Conservation (phyloP, 1,140 invertebrate genomes). For the Ceratina calcarata region DNA sequence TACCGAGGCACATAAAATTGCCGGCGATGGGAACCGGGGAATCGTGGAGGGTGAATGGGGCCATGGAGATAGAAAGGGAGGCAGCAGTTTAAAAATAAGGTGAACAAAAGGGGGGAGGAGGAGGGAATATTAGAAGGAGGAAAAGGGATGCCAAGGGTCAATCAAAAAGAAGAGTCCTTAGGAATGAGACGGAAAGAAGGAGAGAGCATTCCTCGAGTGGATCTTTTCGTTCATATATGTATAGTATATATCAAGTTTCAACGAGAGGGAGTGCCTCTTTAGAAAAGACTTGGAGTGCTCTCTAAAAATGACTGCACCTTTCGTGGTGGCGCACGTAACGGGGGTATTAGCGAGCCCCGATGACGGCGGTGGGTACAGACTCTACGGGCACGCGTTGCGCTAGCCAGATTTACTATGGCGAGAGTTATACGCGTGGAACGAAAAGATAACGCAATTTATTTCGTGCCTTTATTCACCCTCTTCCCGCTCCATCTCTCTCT, state of each 20-base stretch:
- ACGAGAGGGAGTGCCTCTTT: constrained; percentile 54
- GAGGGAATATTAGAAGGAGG: no score
- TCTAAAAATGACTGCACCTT: constrained; percentile 61
- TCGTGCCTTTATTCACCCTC: constrained; percentile 72
- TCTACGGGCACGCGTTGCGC: constrained; percentile 40
- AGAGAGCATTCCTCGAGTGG: constrained; percentile 18
- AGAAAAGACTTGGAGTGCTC: constrained; percentile 56
- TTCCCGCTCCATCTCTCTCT: constrained; percentile 30
- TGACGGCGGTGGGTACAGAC: constrained; percentile 13
- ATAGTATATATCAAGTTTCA: constrained; percentile 41
- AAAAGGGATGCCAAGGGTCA: constrained; percentile 36
- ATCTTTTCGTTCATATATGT: constrained; percentile 53
- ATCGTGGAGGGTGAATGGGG: background rate
- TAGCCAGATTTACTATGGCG: constrained; percentile 27
- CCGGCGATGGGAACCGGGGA: constrained; percentile 19
- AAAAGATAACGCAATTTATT: constrained; percentile 79
- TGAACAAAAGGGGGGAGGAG: background rate
- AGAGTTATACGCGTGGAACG: constrained; percentile 76
- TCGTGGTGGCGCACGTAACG: constrained; percentile 33
- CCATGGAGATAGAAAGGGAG: background rate
- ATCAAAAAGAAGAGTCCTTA: constrained; percentile 40
- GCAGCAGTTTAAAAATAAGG: background rate
- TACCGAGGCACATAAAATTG: constrained; percentile 14
- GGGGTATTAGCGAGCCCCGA: constrained; percentile 53
- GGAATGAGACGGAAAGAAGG: background rate